Base-by-base conservation (phyloP, 2,113 vertebrate species). In the Lepus europaeus region DNA sequence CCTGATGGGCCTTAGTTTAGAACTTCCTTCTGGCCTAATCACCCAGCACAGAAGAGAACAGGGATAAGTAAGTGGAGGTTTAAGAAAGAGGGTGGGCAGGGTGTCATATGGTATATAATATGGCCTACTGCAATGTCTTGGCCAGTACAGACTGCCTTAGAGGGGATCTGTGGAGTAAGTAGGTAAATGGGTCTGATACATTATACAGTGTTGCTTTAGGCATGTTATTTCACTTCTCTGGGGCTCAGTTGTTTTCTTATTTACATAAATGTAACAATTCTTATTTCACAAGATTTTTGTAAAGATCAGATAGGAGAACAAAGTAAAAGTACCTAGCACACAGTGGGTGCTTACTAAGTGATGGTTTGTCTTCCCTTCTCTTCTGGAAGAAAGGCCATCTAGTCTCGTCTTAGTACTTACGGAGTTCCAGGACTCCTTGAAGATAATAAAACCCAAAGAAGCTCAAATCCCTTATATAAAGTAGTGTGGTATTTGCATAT, bases 241-340 rank as follows among this genome's bases (percentile, higher is more conserved):
- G n/a, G 11, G 22, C 25, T 89, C 39, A 72, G 2, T 61, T 82
- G 45, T 78, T 95, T 91, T 63, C 59, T 82, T 49, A 33, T 68
- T 20, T 79, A 51, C 63, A 88, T 12, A 90, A 91, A 78, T 39
- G 31, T 36, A 19, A 87, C 70, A 91, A 93, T 59, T 59, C 68
- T 51, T 89, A 69, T 22, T 53, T 94, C 49, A 91, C 25, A 82
- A 23, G 4, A 25, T 69, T 81, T 45, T 74, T 63, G 3, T 61
- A 68, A 87, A 87, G 63, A 73, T 22, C 29, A 77, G 33, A 49
- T 69, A 66, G n/a, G 39, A 88, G 66, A 70, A 89, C n/a, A 70
- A 87, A 77, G 14, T 81, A 63, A 76, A 95, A 92, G 72, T 51
- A 9, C 19, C 27, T 85, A 36, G 27, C 19, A 73, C 9, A 74